Evolutionary conservation across 2,113 vertebrate species (phyloP), one percentile per base, ranked within the genome.

Genomic region (Acanthochromis polyacanthus): DNA sequence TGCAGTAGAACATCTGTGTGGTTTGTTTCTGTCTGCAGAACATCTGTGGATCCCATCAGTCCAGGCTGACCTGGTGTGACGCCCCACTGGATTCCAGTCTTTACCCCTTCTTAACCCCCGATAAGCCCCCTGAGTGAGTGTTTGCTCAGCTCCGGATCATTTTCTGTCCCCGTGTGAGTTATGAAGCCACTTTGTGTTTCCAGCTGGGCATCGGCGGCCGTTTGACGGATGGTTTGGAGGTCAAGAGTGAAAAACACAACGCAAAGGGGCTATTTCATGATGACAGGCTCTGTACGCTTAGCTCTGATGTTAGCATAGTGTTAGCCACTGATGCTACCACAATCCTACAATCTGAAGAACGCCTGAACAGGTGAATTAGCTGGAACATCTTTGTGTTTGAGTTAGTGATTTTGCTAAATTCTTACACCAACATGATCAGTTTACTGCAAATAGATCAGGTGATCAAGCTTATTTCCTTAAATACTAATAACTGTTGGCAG

Each of bases 141-240:
- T 67, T 59, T 59, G 28, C 45, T 70, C 72, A 50, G 65, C 16
- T 60, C 45, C 40, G 51, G 67, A 71, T 3, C 62, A 78, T 65
- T 19, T 72, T 81, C 51, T 15, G 64, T 75, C 73, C 23, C 64
- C 5, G 23, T 50, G 57, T 9, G 58, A 81, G 50, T 71, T 70
- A 48, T 55, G 25, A 63, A 52, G 30, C 25, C 60, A 22, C 50
- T 57, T 36, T 1, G 56, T 23, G 62, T 45, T 55, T 74, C 8
- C 14, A 19, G 25, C 32, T 17, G 50, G 56, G 25, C 10, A 9
- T 36, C 36, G 1, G 66, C 32, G 1, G 4, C 22, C 14, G 14
- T 71, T 28, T 50, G 62, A 83, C 66, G 32, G 63, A 75, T 22
- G 70, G 30, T 61, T 75, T 51, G 16, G 48, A 58, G 52, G 79